Conservation (phyloP, 2,113 vertebrate genomes). For the Gracilinanus agilis region DNA sequence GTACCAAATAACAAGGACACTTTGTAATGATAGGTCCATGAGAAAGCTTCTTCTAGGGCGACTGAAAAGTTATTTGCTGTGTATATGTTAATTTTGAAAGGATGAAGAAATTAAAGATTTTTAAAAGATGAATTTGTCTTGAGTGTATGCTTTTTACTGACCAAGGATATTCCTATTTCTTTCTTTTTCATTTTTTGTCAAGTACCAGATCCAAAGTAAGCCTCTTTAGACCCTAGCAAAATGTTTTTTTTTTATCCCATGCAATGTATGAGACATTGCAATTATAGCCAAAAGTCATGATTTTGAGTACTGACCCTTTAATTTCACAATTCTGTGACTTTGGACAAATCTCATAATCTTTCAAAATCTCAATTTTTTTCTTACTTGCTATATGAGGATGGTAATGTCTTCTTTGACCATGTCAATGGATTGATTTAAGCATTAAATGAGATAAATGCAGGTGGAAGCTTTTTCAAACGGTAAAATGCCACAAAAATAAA, state of each 20-base stretch:
- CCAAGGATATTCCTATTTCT: neutral
- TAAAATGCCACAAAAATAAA: too few relatives aligned
- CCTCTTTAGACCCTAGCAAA: neutral
- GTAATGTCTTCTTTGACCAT: neutral
- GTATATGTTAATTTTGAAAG: neutral
- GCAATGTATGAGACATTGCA: neutral
- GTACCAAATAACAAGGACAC: too few relatives aligned
- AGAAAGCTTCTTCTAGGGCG: too few relatives aligned
- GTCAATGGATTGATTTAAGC: too few relatives aligned
- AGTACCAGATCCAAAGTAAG: neutral
- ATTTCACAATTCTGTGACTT: neutral
- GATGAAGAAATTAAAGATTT: neutral
- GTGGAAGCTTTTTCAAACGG: too few relatives aligned
- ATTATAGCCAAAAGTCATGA: neutral
- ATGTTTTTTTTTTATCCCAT: neutral
- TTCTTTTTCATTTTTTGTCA: too few relatives aligned
- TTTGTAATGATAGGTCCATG: too few relatives aligned
- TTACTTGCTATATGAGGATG: neutral
- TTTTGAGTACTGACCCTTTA: neutral
- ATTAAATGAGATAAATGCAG: too few relatives aligned
- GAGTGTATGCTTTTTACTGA: neutral
- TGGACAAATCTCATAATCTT: neutral
- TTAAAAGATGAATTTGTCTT: neutral
- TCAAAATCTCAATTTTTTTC: neutral
- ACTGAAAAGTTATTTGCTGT: neutral